Base-by-base conservation (phyloP, 2,888 invertebrate species). In the Drosophila pseudotalamancana region DNA sequence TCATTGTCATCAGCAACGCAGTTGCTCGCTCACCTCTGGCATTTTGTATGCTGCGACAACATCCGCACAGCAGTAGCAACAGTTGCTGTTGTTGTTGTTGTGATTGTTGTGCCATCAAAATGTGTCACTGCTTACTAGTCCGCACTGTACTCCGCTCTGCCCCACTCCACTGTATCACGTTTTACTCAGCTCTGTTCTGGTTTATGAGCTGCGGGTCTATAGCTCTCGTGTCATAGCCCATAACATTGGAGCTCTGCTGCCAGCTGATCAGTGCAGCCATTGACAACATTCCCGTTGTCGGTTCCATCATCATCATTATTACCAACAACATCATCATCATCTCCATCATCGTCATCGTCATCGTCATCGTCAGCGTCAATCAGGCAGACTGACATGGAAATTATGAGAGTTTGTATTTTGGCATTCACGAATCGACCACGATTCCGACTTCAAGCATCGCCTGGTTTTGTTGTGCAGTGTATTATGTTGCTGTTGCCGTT, bases 361-460 rank as follows among this genome's bases (percentile, higher is more conserved):
- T 31, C 45, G 12, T 12, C 45, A 8, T 46, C 45, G 45, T 32
- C 70, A 73, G 72, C 68, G 75, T 75, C 75, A 76, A 76, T 76
- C 76, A 76, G 75, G 48, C 67, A 63, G 71, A 75, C 63, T 74
- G 76, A 78, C 76, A 76, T 67, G 61, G 67, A 78, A 76, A 76
- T 76, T 76, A 78, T 76, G 76, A 78, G 79, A 71, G 77, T 76
- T 76, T 74, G 74, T 72, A 76, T 74, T 72, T 74, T 60, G 77
- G 77, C 77, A 74, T 72, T 67, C 63, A 67, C 55, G 55, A 76
- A 56, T 67, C 67, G 76, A 65, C 71, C 75, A 45, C 49, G 57
- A 48, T 70, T 63, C 46, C 64, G 18, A 48, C 45, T 61, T 34
- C 51, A 72, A 31, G 37, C 19, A n/a, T 4, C 19, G 21, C 32